Evolutionary conservation across 2,888 invertebrate genomes (phyloP).

Genomic region (Dusona sp.): DNA sequence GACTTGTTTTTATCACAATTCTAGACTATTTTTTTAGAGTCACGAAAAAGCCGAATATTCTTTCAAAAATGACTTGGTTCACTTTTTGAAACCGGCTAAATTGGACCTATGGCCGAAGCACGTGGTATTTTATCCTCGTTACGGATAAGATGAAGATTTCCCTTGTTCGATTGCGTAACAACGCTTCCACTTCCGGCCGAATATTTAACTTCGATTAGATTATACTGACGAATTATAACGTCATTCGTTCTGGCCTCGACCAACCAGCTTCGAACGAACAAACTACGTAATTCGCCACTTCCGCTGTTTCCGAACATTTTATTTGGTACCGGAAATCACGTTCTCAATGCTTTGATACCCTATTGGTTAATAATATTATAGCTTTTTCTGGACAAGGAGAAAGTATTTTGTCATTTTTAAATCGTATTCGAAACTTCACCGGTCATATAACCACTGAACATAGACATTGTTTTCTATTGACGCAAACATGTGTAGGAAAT

Average conservation of each 20-base stretch:
- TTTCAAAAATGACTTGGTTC: neutral
- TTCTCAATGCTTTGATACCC: neutral
- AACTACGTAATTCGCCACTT: slow-evolving; percentile 62
- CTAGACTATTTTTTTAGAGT: neutral
- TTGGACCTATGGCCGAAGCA: slow-evolving; percentile 32
- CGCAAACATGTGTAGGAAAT: too few species aligned
- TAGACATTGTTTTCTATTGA: neutral
- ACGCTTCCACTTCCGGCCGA: slow-evolving; percentile 52
- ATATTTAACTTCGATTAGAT: slow-evolving; percentile 36
- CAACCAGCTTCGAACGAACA: slow-evolving; percentile 52
- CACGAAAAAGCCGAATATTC: neutral
- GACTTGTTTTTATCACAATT: neutral
- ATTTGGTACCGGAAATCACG: slow-evolving; percentile 32
- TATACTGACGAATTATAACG: slow-evolving; percentile 41
- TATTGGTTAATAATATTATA: slow-evolving; percentile 12
- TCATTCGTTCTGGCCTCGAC: slow-evolving; percentile 35
- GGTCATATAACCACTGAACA: neutral
- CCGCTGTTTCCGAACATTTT: slow-evolving; percentile 44
- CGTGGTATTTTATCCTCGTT: slow-evolving; percentile 56
- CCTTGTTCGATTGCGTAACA: slow-evolving; percentile 62
- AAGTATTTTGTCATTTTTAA: neutral
- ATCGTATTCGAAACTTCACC: neutral
- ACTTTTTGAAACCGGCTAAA: slow-evolving; percentile 38
- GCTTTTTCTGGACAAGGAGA: slow-evolving; percentile 6
- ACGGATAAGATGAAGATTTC: neutral